Evolutionary conservation across 2,113 vertebrate species (phyloP), one percentile per base, ranked within the genome.

Genomic region (Plecotus auritus): DNA sequence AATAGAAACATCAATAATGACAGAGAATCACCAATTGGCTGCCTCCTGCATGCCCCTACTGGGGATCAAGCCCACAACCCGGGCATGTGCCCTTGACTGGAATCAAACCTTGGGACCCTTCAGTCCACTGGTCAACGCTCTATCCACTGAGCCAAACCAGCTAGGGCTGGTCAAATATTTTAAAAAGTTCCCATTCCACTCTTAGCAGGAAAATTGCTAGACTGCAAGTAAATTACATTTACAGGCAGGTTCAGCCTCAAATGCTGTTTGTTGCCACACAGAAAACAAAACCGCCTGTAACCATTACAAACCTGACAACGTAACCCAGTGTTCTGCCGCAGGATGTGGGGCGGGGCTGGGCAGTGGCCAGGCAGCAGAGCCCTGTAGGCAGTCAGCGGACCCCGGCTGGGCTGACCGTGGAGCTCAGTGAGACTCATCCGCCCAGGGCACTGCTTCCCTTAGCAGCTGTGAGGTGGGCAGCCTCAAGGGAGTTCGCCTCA

Each of bases 241-340:
- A 64, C 1, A 37, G n/a, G 30, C 37, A 40, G 74, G 67, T 28
- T 66, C 5, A 1, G 74, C 26, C 66, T 74, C 28, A 30, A 16
- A 28, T 10, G 32, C 42, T 61, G 54, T 45, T 37, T 11, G 23
- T 23, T 40, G 49, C 26, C 45, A 37, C 23, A 18, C 9, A 49
- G 69, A 7, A 84, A 56, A 9, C 16, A 13, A 47, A 49, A 47
- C 45, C 4, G 35, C 47, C 0, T 28, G 30, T 22, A 42, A 9
- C 64, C 11, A 7, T 14, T 1, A 40, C 3, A 3, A 59, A 37
- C 74, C 37, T 4, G 18, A 37, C 51, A 11, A 23, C 37, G 37
- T 1, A n/a, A 6, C 56, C 47, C 56, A 9, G 20, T 0, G 0
- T 5, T 20, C 7, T 30, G 49, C 2, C 18, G n/a, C 3, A 0